Evolutionary conservation across 1,140 invertebrate species (phyloP).

Genomic region (Drosophila carrolli): DNA sequence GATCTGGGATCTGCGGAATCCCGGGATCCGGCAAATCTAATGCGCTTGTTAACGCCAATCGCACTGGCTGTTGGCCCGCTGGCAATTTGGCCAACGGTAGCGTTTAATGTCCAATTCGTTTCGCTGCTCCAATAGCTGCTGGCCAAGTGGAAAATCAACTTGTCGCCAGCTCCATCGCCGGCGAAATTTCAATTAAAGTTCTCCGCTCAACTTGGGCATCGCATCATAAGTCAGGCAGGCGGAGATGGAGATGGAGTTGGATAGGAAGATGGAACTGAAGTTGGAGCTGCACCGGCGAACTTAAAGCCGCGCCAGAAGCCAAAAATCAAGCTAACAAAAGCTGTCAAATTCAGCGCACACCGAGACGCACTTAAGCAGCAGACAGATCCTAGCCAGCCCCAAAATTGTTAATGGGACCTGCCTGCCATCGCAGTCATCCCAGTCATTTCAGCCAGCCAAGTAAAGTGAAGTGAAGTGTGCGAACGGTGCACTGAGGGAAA

Average conservation of each 20-base stretch:
- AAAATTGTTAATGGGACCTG: constrained; percentile 75
- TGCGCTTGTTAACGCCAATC: constrained; percentile 81
- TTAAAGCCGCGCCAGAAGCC: constrained; percentile 61
- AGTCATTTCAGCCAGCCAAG: constrained; percentile 20
- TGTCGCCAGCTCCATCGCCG: constrained; percentile 56
- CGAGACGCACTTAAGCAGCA: constrained; percentile 60
- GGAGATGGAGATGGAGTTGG: neutral
- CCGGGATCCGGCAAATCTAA: constrained; percentile 51
- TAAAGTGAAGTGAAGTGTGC: constrained; percentile 62
- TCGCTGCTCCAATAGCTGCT: constrained; percentile 44
- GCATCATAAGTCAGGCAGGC: constrained; percentile 41
- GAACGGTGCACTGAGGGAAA: constrained; percentile 34
- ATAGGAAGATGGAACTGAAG: neutral
- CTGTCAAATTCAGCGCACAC: constrained; percentile 61
- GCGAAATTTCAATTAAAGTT: constrained; percentile 80
- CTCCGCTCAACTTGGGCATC: constrained; percentile 43
- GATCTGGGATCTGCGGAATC: constrained; percentile 1
- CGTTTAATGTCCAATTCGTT: constrained; percentile 83
- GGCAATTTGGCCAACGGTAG: constrained; percentile 81
- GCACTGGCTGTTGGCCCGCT: constrained; percentile 59
- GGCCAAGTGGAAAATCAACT: constrained; percentile 76
- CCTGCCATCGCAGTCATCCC: constrained; percentile 19
- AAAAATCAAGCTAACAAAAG: constrained; percentile 66
- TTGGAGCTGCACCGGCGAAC: constrained; percentile 14
- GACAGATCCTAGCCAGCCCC: constrained; percentile 66